Conservation (phyloP, 2,113 vertebrate genomes). For the Pelecanus crispus region DNA sequence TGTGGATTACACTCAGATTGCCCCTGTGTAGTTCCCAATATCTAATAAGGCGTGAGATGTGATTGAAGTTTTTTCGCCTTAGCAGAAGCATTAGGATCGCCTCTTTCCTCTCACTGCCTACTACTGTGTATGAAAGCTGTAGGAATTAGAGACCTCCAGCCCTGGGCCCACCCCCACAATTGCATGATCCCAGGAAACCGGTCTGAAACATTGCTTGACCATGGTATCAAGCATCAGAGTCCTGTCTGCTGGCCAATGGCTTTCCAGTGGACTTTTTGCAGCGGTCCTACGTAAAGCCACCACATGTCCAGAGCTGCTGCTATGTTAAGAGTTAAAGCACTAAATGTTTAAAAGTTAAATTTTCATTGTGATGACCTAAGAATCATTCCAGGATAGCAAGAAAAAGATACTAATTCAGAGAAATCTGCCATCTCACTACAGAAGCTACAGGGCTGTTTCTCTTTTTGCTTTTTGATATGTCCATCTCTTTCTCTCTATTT, state of each 20-base stretch:
- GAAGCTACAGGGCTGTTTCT: background rate
- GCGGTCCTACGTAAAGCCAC: background rate
- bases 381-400: background rate
- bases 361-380: background rate
- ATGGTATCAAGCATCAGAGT: background rate
- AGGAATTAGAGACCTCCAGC: background rate
- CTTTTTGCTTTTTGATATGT: background rate
- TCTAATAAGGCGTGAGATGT: background rate
- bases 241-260: background rate
- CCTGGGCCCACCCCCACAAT: background rate
- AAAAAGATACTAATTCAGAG: background rate
- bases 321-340: background rate
- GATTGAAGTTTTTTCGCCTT: background rate
- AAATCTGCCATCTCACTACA: background rate
- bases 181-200: background rate
- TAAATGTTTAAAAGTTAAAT: background rate
- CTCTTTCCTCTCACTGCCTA: background rate
- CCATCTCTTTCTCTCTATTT: background rate
- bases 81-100: background rate
- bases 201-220: background rate
- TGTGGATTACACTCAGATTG: background rate
- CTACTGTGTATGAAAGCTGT: background rate
- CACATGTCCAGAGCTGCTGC: background rate
- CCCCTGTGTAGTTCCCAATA: background rate
- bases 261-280: background rate